These are phyloP conservation scores for Porites lutea DNA, from an alignment of 64 coral and sea anemone species.

Conservation along the genomic window DNA sequence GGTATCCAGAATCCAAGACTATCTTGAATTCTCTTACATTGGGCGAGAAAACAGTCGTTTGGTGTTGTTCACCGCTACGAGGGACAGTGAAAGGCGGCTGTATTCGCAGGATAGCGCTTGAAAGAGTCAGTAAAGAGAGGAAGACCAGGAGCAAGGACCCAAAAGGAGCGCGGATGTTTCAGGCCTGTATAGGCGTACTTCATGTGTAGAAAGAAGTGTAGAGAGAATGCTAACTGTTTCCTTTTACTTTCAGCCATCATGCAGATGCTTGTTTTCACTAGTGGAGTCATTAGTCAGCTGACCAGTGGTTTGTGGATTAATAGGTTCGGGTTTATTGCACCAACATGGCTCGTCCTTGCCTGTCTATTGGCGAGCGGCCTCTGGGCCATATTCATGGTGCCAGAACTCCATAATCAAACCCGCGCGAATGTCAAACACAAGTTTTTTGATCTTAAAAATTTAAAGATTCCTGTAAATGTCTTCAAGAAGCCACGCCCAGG, in stretches of 20 bases:
- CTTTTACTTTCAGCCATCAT: conserved; percentile 59
- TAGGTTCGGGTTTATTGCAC: conserved; percentile 67
- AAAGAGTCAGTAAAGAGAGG: too few relatives aligned
- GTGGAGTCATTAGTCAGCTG: conserved; percentile 82
- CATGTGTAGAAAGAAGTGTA: neutral
- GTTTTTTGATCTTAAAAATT: conserved; percentile 30
- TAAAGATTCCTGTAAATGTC: conserved; percentile 17
- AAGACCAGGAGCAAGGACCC: too few relatives aligned
- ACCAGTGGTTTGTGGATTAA: conserved; percentile 93
- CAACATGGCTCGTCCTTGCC: conserved; percentile 73
- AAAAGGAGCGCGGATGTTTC: too few relatives aligned
- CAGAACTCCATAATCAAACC: conserved; percentile 59
- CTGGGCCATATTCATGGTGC: conserved; percentile 59
- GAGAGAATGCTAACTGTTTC: neutral
- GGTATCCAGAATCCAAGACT: too few relatives aligned
- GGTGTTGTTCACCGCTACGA: too few relatives aligned
- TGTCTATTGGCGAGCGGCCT: conserved; percentile 53
- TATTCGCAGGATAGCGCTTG: too few relatives aligned
- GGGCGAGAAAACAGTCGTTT: too few relatives aligned
- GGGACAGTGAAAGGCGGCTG: too few relatives aligned
- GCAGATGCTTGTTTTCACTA: conserved; percentile 68
- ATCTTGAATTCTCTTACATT: too few relatives aligned
- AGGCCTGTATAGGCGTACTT: too few relatives aligned
- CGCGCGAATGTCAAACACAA: conserved; percentile 4
- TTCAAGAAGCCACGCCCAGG: conserved; percentile 36